Evolutionary conservation across 2,113 vertebrate species (phyloP).

Genomic region (Ophthalmolycus amberensis): DNA sequence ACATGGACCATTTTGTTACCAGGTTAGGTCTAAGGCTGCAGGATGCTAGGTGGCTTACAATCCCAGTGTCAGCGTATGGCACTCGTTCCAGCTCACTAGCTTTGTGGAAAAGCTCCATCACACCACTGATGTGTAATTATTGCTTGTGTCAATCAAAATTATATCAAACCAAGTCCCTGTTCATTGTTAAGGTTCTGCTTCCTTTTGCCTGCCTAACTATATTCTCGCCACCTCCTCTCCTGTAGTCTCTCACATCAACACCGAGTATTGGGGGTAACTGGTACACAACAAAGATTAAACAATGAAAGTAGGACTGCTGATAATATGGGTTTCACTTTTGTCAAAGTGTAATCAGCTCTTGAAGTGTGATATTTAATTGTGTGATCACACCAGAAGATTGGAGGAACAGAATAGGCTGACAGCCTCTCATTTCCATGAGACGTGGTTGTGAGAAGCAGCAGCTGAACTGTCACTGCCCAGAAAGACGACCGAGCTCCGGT

Average conservation of each 20-base stretch:
- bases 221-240: not conserved
- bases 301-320: not conserved
- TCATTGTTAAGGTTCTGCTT: conserved; percentile 1
- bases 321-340: conserved; percentile 21
- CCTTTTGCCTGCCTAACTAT: not conserved
- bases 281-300: conserved; percentile 14
- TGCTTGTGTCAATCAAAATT: conserved; percentile 46
- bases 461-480: not conserved
- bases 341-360: conserved; percentile 18
- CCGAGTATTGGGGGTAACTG: not conserved
- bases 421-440: not conserved
- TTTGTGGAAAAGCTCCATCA: conserved; percentile 39
- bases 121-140: conserved; percentile 45
- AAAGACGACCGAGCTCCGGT: not conserved
- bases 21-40: not conserved
- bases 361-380: conserved; percentile 27
- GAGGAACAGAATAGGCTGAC: not conserved
- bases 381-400: conserved; percentile 14
- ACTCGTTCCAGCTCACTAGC: conserved; percentile 28
- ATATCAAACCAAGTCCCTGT: conserved; percentile 23
- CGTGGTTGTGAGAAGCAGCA: not conserved
- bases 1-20: too few relatives aligned
- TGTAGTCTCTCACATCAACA: conserved; percentile 5
- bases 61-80: not conserved
- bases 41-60: not conserved